Evolutionary conservation across 2,888 invertebrate species (phyloP).

Genomic region (Lymantria monacha): DNA sequence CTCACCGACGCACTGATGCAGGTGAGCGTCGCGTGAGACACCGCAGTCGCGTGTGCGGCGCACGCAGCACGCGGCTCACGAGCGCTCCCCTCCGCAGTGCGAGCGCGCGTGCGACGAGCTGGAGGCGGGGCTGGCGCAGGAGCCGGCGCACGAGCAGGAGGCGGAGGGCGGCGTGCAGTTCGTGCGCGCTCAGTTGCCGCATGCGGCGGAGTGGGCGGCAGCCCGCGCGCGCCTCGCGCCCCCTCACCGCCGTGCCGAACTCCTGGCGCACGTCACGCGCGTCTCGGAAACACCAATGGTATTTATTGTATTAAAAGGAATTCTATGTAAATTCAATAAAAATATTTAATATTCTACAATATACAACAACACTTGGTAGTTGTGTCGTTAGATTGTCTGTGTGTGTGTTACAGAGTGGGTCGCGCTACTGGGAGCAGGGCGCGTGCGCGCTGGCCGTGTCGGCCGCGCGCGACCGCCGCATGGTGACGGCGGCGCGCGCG

Average conservation of each 20-base stretch:
- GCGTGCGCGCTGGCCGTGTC: constrained; percentile 37
- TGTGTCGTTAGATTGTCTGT: too few species aligned
- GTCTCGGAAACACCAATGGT: background rate
- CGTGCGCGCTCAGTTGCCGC: constrained; percentile 3
- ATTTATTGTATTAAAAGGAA: too few species aligned
- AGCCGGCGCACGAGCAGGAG: constrained; percentile 12
- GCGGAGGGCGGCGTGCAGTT: constrained; percentile 8
- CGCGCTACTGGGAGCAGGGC: constrained; percentile 50
- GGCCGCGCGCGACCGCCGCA: constrained; percentile 30
- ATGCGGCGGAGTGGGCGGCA: constrained; percentile 10
- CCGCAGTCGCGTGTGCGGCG: background rate
- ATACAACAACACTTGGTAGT: too few species aligned
- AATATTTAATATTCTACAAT: too few species aligned
- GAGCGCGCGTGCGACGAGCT: constrained; percentile 45
- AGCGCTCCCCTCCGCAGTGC: constrained; percentile 29
- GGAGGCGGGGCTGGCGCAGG: constrained; percentile 32
- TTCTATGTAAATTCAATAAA: too few species aligned
- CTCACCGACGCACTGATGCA: constrained; percentile 27
- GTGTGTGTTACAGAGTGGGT: constrained; percentile 9
- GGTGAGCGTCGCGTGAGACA: constrained; percentile 7
- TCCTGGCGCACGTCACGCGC: constrained; percentile 8
- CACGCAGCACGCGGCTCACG: too few species aligned
- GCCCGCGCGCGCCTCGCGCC: constrained; percentile 27
- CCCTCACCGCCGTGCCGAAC: constrained; percentile 41
- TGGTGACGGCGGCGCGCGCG: constrained; percentile 26